Percentiles rank a stretch among this genome's conserved stretches.
These are phyloP conservation scores for Zalophus californianus DNA, from an alignment of 2,797 vertebrate genomes.

Conservation along the genomic window DNA sequence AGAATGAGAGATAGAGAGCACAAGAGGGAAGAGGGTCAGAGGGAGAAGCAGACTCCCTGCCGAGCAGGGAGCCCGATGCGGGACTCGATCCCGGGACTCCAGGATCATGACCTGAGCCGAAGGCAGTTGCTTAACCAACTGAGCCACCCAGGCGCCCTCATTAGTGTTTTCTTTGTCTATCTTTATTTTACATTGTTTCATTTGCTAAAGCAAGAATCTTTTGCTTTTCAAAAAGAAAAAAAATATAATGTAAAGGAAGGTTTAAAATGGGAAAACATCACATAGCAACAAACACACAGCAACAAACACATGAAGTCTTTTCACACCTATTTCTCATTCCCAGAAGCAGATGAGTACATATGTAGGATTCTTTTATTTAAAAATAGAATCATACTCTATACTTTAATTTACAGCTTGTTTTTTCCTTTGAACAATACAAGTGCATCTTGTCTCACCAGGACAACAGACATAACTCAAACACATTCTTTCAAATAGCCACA, in stretches of 20 bases:
- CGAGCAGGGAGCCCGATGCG: too few species aligned
- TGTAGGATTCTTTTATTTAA: background rate
- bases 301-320: background rate
- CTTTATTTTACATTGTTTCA: background rate
- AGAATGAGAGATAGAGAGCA: too few species aligned
- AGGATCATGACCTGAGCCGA: too few species aligned
- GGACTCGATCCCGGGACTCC: too few species aligned
- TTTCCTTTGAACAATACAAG: background rate
- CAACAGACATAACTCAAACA: background rate
- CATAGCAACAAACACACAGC: background rate
- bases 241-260: background rate
- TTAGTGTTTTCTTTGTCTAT: background rate
- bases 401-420: background rate
- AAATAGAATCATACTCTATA: background rate
- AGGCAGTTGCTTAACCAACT: too few species aligned
- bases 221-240: background rate
- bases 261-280: background rate
- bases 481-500: background rate
- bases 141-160: too few species aligned
- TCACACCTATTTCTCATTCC: background rate
- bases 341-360: background rate
- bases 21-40: too few species aligned
- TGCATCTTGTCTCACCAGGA: background rate
- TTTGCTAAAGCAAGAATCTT: background rate
- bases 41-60: too few species aligned